Evolutionary conservation across 2,113 vertebrate species (phyloP).

Genomic region (Chroicocephalus ridibundus): DNA sequence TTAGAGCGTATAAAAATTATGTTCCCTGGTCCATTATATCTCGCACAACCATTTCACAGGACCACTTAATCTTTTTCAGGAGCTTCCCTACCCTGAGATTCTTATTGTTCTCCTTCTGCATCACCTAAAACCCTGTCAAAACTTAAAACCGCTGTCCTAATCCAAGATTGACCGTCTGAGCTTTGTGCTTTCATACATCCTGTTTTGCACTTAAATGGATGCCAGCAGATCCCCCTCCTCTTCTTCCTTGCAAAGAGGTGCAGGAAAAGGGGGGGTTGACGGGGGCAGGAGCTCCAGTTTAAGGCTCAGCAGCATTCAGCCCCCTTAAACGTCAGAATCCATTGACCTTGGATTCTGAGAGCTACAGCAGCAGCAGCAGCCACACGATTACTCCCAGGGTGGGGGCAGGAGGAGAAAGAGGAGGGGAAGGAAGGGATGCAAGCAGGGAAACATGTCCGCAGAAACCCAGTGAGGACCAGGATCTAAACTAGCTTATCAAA

Average conservation of each 20-base stretch:
- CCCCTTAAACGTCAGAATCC: not conserved
- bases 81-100: not conserved
- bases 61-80: slow-evolving; percentile 16
- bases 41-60: slow-evolving; percentile 27
- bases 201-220: slow-evolving; percentile 10
- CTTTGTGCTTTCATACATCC: not conserved
- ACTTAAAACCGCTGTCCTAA: slow-evolving; percentile 33
- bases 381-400: not conserved
- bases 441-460: not conserved
- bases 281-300: not conserved
- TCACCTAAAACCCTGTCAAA: slow-evolving; percentile 31
- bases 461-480: not conserved
- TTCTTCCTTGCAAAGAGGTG: not conserved
- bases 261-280: not conserved
- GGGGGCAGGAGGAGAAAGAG: not conserved
- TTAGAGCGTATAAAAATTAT: not conserved
- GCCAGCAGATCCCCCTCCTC: not conserved
- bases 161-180: not conserved
- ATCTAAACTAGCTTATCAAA: slow-evolving; percentile 56
- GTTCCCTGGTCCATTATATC: not conserved
- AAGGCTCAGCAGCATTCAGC: not conserved
- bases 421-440: not conserved
- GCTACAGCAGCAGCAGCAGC: not conserved
- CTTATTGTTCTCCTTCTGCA: slow-evolving; percentile 14
- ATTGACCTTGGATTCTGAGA: slow-evolving; percentile 33